Conservation (phyloP, 2,888 invertebrate genomes). For the Prenolepis imparis region DNA sequence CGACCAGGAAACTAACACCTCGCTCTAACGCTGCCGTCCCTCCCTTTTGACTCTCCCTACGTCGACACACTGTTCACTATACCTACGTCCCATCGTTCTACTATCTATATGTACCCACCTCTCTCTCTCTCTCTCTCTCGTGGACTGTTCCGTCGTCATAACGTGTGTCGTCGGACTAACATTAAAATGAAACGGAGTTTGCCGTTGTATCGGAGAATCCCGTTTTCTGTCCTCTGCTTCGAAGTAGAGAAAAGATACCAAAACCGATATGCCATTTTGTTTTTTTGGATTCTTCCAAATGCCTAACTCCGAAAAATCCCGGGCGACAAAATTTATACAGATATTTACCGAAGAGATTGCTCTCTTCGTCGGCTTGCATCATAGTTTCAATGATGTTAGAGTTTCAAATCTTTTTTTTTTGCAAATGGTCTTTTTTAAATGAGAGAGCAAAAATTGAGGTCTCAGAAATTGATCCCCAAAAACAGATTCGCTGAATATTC, state of each 20-base stretch:
- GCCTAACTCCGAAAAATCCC: not conserved
- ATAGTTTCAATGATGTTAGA: not conserved
- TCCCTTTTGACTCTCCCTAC: slow-evolving; percentile 56
- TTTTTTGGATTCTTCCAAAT: not conserved
- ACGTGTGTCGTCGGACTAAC: slow-evolving; percentile 71
- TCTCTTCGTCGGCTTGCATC: not conserved
- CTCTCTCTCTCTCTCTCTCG: slow-evolving; percentile 57
- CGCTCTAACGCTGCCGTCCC: slow-evolving; percentile 66
- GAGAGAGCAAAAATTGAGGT: not conserved
- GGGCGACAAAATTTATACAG: not conserved
- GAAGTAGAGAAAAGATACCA: slow-evolving; percentile 13
- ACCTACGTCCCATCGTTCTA: slow-evolving; percentile 52
- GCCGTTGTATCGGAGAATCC: slow-evolving; percentile 65
- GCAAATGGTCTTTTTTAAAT: not conserved
- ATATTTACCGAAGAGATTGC: not conserved
- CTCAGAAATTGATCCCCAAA: not conserved
- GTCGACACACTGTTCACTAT: slow-evolving; percentile 48
- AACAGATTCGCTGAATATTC: not conserved
- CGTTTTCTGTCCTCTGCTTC: not conserved
- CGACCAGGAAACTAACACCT: slow-evolving; percentile 85
- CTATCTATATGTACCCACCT: not conserved
- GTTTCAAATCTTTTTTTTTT: not conserved
- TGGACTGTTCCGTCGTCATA: slow-evolving; percentile 78
- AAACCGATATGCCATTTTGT: not conserved
- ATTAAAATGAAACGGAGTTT: slow-evolving; percentile 80